Evolutionary conservation across 2,797 vertebrate genomes (phyloP), one percentile per base, ranked within the genome.

Genomic region (Orientallactaga sibirica): DNA sequence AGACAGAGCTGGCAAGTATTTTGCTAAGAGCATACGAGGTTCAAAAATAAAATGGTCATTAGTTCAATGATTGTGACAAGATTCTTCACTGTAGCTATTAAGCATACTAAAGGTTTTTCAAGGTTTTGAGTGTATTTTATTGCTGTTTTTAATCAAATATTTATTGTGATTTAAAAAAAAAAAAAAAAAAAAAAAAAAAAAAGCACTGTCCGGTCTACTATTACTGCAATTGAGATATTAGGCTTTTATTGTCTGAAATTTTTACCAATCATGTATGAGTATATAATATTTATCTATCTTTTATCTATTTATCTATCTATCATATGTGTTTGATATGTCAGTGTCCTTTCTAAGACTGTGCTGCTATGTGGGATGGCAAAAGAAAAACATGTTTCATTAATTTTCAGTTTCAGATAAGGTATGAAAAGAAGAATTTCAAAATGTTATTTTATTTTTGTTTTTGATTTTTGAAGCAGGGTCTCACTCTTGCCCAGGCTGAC

Each of bases 41-140:
- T 90, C 73, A 93, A 86, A 94, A 82, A 77, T 68, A 62, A 88
- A 94, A 92, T 62, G 48, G 37, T 52, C 19, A 37, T 77, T 81
- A 83, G 75, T 90, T 96, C 62, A 70, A 12, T 70, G 48, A 5
- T 92, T 55, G 79, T 90, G 90, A 92, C 29, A 95, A 90, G 85
- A 67, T 74, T 90, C 79, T 92, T 93, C 79, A 82, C 52, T 61
- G 9, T 61, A 88, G 12, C 86, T 77, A 61, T 77, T 93, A 93
- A 77, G 41, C 64, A 20, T 74, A 6, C 15, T 86, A 70, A 92
- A 87, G 55, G 12, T 48, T 91, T 91, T 77, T 58, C 37, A 96
- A n/a, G 79, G 73, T 92, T 3, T 41, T 86, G 20, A 94, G 61
- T 68, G 2, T 66, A 33, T 55, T 78, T 81, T 5, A 58, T 92